These are phyloP conservation scores for Falco punctatus DNA, from an alignment of 2,113 vertebrate species.

Conservation along the genomic window DNA sequence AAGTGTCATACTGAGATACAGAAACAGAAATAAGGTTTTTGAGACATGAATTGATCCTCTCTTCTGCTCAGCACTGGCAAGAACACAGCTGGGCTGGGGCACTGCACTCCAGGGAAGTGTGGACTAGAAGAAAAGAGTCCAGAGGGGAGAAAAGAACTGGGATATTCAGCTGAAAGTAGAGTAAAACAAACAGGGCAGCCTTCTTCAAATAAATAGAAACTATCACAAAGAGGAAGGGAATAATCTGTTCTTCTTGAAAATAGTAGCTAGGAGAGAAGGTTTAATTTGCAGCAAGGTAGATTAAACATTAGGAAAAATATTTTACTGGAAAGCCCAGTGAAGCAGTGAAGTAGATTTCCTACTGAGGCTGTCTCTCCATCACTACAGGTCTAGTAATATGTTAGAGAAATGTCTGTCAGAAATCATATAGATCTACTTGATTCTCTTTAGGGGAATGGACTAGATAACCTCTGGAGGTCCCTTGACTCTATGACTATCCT, in stretches of 20 bases:
- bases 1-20: conserved; percentile 25
- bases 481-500: background rate
- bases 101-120: background rate
- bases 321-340: background rate
- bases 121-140: background rate
- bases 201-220: background rate
- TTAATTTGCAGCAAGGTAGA: background rate
- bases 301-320: background rate
- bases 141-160: background rate
- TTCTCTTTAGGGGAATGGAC: background rate
- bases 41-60: conserved; percentile 3
- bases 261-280: background rate
- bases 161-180: background rate
- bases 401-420: background rate
- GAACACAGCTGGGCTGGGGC: background rate
- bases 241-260: background rate
- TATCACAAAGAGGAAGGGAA: background rate
- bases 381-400: background rate
- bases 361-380: background rate
- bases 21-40: conserved; percentile 31
- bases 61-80: background rate
- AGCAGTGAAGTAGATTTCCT: background rate
- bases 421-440: background rate
- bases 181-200: background rate
- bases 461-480: background rate